These are phyloP conservation scores for Colletes latitarsis DNA, from an alignment of 1,140 invertebrate genomes.

Conservation along the genomic window DNA sequence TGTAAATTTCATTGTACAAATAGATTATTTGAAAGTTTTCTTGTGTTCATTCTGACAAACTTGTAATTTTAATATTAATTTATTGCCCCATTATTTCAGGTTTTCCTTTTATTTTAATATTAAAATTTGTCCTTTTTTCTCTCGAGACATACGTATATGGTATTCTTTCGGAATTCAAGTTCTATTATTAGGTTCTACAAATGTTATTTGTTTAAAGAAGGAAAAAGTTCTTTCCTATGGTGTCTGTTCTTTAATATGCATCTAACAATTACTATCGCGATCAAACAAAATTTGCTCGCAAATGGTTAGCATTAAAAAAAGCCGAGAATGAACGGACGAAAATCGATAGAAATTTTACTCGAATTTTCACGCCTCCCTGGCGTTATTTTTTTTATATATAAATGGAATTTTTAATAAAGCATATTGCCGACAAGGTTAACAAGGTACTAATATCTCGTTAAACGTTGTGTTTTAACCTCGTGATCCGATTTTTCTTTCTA, in stretches of 20 bases:
- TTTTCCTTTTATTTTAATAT: not conserved
- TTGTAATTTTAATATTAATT: not conserved
- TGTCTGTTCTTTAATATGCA: conserved; percentile 45
- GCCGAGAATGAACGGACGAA: conserved; percentile 20
- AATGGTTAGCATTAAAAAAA: conserved; percentile 24
- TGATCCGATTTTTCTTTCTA: not conserved
- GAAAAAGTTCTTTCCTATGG: conserved; percentile 26
- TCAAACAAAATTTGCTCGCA: conserved; percentile 18
- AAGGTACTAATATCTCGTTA: conserved; percentile 19
- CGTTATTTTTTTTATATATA: conserved; percentile 17
- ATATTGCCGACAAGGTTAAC: conserved; percentile 27
- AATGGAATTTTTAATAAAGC: conserved; percentile 35
- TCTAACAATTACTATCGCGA: conserved; percentile 30
- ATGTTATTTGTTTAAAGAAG: conserved; percentile 40
- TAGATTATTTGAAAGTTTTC: too few relatives aligned
- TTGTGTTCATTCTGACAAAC: not conserved
- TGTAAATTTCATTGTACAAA: not conserved
- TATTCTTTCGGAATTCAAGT: conserved; percentile 36
- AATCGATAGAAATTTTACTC: conserved; percentile 26
- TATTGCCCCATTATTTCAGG: not conserved
- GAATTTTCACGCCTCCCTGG: not conserved
- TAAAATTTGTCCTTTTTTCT: conserved; percentile 6
- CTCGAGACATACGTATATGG: not conserved
- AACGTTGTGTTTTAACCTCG: conserved; percentile 1
- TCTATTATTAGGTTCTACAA: conserved; percentile 40